Evolutionary conservation across 1,140 invertebrate genomes (phyloP).

Genomic region (Goniozus legneri): DNA sequence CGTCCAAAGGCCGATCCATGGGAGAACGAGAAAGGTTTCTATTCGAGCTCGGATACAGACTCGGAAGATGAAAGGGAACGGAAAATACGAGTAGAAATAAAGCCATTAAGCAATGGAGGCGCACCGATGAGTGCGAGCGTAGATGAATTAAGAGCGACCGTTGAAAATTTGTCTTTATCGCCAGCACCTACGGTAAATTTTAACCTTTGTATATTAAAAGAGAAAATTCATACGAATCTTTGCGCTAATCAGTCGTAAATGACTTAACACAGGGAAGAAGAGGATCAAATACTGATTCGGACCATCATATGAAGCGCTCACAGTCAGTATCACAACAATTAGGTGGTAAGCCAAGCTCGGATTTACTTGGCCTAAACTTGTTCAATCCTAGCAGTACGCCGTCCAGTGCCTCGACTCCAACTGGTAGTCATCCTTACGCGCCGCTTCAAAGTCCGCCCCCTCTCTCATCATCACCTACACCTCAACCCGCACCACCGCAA

Average conservation of each 20-base stretch:
- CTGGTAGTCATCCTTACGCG: conserved; percentile 77
- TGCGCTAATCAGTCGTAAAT: too few species aligned
- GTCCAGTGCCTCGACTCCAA: conserved; percentile 85
- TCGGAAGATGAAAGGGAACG: conserved; percentile 82
- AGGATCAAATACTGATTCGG: conserved; percentile 60
- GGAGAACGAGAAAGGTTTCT: conserved; percentile 73
- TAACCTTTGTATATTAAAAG: background rate
- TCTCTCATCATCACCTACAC: conserved; percentile 43
- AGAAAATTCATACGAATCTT: background rate
- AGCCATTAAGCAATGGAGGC: conserved; percentile 84
- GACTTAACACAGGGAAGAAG: conserved; percentile 51
- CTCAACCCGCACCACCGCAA: conserved; percentile 36
- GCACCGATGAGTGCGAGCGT: conserved; percentile 88
- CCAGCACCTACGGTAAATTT: conserved; percentile 63
- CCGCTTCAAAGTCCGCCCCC: conserved; percentile 71
- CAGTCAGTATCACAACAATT: conserved; percentile 76
- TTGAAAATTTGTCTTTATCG: conserved; percentile 86
- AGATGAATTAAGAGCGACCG: conserved; percentile 87
- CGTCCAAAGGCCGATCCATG: conserved; percentile 69
- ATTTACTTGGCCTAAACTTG: conserved; percentile 74
- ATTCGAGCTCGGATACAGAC: conserved; percentile 90
- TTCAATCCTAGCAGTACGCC: conserved; percentile 69
- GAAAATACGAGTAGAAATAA: conserved; percentile 93
- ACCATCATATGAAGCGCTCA: conserved; percentile 71
- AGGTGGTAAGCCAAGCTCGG: conserved; percentile 73